Evolutionary conservation across 2,113 vertebrate genomes (phyloP).

Genomic region (Clarias macrocephalus): DNA sequence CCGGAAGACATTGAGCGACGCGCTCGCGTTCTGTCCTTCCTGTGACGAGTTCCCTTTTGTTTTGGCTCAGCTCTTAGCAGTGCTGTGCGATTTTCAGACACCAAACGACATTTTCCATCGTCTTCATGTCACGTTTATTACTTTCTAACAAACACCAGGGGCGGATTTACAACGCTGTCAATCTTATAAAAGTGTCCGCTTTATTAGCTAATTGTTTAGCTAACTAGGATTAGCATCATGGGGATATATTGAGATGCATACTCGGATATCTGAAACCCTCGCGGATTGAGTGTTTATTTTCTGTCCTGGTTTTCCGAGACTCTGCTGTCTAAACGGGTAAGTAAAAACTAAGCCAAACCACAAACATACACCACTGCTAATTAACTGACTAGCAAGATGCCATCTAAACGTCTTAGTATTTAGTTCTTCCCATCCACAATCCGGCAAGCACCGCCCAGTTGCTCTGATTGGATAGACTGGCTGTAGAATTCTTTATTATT

Average conservation of each 20-base stretch:
- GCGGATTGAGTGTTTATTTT: background rate
- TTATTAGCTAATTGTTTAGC: background rate
- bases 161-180: background rate
- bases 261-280: background rate
- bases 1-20: slow-evolving; percentile 46
- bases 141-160: background rate
- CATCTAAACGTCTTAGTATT: background rate
- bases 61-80: slow-evolving; percentile 56
- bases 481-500: background rate
- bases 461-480: background rate
- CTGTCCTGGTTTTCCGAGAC: background rate
- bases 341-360: background rate
- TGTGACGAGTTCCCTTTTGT: slow-evolving; percentile 57
- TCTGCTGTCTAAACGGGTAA: slow-evolving; percentile 8
- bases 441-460: background rate
- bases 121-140: background rate
- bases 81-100: background rate
- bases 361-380: background rate
- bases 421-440: background rate
- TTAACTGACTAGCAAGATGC: background rate
- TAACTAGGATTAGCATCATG: slow-evolving; percentile 1
- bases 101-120: background rate
- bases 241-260: background rate
- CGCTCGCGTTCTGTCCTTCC: slow-evolving; percentile 59
- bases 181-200: background rate